Base-by-base conservation (phyloP, 2,797 vertebrate genomes). In the Platalea minor region DNA sequence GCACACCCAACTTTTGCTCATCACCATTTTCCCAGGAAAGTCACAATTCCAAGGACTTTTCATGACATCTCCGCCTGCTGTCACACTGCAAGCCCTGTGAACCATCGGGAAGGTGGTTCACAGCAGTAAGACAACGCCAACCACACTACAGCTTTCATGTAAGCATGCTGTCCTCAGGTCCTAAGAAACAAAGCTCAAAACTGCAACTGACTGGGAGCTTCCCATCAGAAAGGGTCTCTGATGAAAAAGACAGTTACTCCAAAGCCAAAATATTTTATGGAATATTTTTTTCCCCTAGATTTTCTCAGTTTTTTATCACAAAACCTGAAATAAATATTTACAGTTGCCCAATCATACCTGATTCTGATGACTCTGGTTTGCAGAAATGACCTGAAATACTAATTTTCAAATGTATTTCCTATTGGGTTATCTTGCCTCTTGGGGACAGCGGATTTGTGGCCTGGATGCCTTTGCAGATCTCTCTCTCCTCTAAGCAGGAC, bases 301-400 rank as follows among this genome's bases (percentile, higher is more conserved):
- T 78, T 81, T 64, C 43, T 81, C 15, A 37, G 28, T 21, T 65
- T 86, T 64, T 77, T 73, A 17, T 23, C 28, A 56, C 5, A 65
- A 95, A 86, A 69, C 13, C 10, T 86, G 46, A 93, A 92, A 85
- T 17, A 91, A 78, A 81, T 77, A 90, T 59, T 91, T 91, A 60
- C n/a, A 57, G 48, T 74, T 94, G 59, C 33, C 56, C 56, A 54
- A 24, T 29, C 23, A 82, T 57, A 77, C 33, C 51, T 46, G 50
- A 72, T 84, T 87, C 60, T 93, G 48, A 86, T 3, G n/a, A 28
- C 33, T 70, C 51, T 31, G n/a, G 6, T 79, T 67, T 91, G 35
- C 72, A 88, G 51, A 93, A 93, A 93, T 18, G 0, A 95, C 31
- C 39, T 76, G 64, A 74, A 94, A 93, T 56, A 88, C 4, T 90